Base-by-base conservation (phyloP, 1,140 invertebrate genomes). In the Drosophila miranda region DNA sequence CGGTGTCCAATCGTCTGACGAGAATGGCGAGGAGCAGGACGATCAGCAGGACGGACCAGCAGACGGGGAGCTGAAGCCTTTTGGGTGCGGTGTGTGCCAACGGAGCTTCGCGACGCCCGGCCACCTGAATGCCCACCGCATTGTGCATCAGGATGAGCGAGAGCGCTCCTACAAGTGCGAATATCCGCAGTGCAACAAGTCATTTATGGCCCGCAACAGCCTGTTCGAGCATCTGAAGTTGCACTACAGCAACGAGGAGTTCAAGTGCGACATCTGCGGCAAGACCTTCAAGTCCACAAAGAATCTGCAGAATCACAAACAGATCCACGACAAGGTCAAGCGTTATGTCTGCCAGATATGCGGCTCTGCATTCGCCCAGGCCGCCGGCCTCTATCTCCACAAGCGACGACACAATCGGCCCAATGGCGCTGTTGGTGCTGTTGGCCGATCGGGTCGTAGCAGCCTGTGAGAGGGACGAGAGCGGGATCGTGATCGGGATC, bases 261-360 rank as follows among this genome's bases (percentile, higher is more conserved):
- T 91, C 58, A 89, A 91, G 38, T 93, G 92, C 70, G 90, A 90
- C 45, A 88, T 92, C 19, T 92, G 92, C 49, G 86, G 89, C 58
- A 90, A 90, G 59, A 73, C 66, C 11, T 90, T 90, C 44, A 90
- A 88, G 70, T 90, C 89, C 2, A 75, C 81, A 5, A 90, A 90
- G 67, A 90, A 90, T 70, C 73, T 90, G 46, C 84, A 88, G 56
- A 89, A 90, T 55, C 89, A 90, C 56, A 90, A 90, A 49, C 89
- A 90, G 59, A 90, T 90, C 48, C 89, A 90, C 50, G 89, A 90
- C 64, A 94, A 94, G 14, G 92, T 92, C 46, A 91, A 90, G 55
- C 89, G 90, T 21, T 90, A 91, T 58, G 75, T 89, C 45, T 91
- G 92, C 73, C 86, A 88, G 45, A 82, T 91, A 49, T 92, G 92